A percentile compares a stretch with the other conserved stretches of the same genome.
Evolutionary conservation across 2,797 vertebrate species (phyloP).

Genomic region (Gorsachius magnificus): DNA sequence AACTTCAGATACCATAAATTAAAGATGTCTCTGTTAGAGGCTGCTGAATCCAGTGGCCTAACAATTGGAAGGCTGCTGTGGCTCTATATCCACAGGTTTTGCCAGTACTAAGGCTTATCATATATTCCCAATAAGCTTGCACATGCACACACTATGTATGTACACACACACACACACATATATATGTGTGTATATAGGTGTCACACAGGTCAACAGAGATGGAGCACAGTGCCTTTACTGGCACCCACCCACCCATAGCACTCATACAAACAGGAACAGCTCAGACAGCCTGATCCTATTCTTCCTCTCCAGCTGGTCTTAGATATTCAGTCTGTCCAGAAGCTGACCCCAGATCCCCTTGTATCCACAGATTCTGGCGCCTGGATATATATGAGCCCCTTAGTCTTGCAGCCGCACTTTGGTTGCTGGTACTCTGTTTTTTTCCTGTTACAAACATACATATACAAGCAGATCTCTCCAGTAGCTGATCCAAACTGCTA

Average conservation of each 20-base stretch:
- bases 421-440: background rate
- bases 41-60: background rate
- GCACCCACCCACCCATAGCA: background rate
- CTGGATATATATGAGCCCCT: background rate
- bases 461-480: background rate
- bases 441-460: background rate
- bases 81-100: background rate
- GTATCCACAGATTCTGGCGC: background rate
- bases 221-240: background rate
- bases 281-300: background rate
- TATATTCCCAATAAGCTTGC: background rate
- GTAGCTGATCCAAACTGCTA: background rate
- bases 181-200: background rate
- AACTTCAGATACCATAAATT: background rate
- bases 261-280: background rate
- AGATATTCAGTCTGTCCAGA: background rate
- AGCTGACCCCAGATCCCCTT: background rate
- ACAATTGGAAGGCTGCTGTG: background rate
- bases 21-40: background rate
- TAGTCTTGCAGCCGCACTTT: background rate
- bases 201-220: background rate
- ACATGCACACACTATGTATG: background rate
- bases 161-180: background rate
- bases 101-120: background rate
- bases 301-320: background rate